Conservation (phyloP, 2,113 vertebrate species). For the Ptyas mucosa region DNA sequence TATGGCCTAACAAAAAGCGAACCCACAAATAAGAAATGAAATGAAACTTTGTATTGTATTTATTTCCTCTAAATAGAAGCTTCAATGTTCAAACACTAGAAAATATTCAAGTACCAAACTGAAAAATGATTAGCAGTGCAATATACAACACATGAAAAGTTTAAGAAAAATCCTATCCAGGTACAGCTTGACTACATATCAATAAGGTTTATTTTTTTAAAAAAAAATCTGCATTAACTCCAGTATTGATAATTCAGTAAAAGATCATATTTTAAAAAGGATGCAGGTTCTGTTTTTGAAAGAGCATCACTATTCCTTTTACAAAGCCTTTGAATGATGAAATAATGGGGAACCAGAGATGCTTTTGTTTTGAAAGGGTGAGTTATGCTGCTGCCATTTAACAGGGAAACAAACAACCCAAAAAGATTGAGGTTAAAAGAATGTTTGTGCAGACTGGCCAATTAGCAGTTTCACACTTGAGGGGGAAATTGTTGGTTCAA, state of each 20-base stretch:
- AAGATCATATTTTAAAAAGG: not conserved
- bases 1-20: not conserved
- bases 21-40: not conserved
- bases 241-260: not conserved
- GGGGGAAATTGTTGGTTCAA: conserved; percentile 23
- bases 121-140: not conserved
- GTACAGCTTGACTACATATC: not conserved
- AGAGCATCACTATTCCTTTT: conserved; percentile 4
- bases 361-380: conserved; percentile 40
- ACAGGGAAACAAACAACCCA: conserved; percentile 12
- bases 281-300: not conserved
- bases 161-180: not conserved
- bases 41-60: not conserved
- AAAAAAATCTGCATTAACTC: not conserved
- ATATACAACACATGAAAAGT: not conserved
- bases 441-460: conserved; percentile 10
- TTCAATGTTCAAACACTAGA: not conserved
- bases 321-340: conserved; percentile 31
- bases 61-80: not conserved
- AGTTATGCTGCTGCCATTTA: conserved; percentile 35
- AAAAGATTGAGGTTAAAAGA: conserved; percentile 39
- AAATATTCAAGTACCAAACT: not conserved
- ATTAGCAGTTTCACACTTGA: conserved; percentile 34
- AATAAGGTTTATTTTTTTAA: not conserved
- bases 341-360: conserved; percentile 35